Conservation (phyloP, 2,113 vertebrate species). For the Pseudopodoces humilis region DNA sequence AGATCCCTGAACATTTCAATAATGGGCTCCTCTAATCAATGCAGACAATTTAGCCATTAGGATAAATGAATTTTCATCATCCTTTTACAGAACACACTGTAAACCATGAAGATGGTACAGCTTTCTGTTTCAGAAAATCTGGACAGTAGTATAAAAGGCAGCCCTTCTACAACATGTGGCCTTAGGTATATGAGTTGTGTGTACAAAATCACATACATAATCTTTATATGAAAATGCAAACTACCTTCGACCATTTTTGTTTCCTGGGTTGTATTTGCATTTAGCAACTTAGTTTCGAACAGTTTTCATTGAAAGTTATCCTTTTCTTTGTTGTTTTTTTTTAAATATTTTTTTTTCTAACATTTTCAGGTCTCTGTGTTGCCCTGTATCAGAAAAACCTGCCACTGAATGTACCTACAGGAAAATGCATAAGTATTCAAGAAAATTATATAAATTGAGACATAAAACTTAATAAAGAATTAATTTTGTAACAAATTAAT, state of each 20-base stretch:
- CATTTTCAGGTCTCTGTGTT: not conserved
- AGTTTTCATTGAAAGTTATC: not conserved
- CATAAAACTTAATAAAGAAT: slow-evolving; percentile 11
- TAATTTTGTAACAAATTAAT: not conserved
- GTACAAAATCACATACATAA: not conserved
- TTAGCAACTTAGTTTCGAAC: not conserved
- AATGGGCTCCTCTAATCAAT: not conserved
- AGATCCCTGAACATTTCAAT: not conserved
- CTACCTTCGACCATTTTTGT: not conserved
- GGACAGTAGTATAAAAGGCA: not conserved
- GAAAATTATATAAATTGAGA: not conserved
- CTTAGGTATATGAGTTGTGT: not conserved
- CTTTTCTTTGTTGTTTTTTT: not conserved
- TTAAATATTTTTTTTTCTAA: not conserved
- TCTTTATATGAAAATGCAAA: not conserved
- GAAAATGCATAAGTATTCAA: slow-evolving; percentile 14
- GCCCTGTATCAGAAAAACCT: not conserved
- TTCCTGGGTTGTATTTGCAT: not conserved
- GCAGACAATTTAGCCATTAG: not conserved
- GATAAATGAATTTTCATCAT: not conserved
- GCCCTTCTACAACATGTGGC: not conserved
- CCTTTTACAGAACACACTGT: not conserved
- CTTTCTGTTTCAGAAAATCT: not conserved
- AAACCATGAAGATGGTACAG: not conserved
- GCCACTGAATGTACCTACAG: not conserved